Evolutionary conservation across 2,797 vertebrate species (phyloP), one percentile per base, ranked within the genome.

Genomic region (Allobates femoralis): DNA sequence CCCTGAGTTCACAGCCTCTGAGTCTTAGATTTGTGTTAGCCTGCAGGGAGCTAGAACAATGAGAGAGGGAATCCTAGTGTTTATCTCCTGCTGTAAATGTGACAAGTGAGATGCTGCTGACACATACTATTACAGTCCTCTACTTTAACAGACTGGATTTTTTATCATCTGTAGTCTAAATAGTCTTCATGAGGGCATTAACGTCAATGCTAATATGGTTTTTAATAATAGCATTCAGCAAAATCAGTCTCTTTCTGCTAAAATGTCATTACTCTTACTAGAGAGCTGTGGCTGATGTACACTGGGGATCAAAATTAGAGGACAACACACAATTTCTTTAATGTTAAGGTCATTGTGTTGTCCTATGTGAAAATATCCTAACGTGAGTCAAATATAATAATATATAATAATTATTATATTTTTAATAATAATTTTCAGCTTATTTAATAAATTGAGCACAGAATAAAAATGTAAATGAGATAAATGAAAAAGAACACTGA

Each of bases 1-100:
- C 55, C 51, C 62, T 58, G 32, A 58, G 79, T n/a, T 84, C 66
- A 74, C n/a, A 83, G 56, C 67, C 67, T 75, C 51, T 56, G 28
- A 79, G 82, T 81, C 74, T 71, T 84, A 67, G 19, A 60, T 82
- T 66, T 78, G 60, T 60, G 60, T 46, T 78, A 50, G 77, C 58
- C 69, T 81, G 56, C 32, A 62, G 86, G 81, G 41, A 58, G 55
- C 41, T 69, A 0, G 32, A 62, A 81, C 41, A 81, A 85, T 84
- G 41, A 23, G 15, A 41, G 32, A 60, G 71, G 60, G 37, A 78
- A 55, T 69, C 55, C 81, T 53, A 78, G 28, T 28, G 55, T 53
- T 66, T 75, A 64, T 62, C 67, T 67, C 37, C 41, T 64, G 41
- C 37, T 53, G 34, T 74, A 60, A 62, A 55, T 53, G 37, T 74